Percentiles rank a stretch among this genome's conserved stretches.
Conservation (phyloP, 2,113 vertebrate species). For the Cebidichthys violaceus region DNA sequence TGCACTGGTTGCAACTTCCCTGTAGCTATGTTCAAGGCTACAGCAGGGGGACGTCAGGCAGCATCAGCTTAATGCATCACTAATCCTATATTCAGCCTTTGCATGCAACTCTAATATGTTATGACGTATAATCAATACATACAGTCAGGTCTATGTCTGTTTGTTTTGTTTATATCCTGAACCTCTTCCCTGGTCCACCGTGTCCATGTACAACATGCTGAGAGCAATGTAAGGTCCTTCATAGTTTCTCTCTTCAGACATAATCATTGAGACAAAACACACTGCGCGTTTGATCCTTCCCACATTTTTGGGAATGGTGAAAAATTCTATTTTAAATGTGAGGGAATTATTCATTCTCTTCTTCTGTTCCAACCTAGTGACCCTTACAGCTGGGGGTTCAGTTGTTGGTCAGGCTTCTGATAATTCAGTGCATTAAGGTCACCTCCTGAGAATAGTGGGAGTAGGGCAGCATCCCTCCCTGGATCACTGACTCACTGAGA, state of each 20-base stretch:
- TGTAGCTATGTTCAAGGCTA: neutral
- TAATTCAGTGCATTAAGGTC: neutral
- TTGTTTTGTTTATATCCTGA: neutral
- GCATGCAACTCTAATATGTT: neutral
- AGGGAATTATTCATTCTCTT: too few relatives aligned
- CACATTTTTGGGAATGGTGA: too few relatives aligned
- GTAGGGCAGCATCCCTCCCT: neutral
- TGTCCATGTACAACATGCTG: neutral
- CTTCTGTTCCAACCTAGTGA: too few relatives aligned
- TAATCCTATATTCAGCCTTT: too few relatives aligned
- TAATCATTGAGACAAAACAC: too few relatives aligned
- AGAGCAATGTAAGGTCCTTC: neutral
- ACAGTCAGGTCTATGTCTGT: neutral
- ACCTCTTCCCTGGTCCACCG: neutral
- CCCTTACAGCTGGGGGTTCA: too few relatives aligned
- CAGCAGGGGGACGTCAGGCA: neutral
- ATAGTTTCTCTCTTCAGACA: too few relatives aligned
- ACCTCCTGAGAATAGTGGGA: neutral
- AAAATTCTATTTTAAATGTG: too few relatives aligned
- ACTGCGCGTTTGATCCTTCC: too few relatives aligned
- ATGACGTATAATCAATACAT: neutral
- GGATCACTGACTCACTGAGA: neutral
- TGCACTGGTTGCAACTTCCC: neutral
- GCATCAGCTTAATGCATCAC: neutral
- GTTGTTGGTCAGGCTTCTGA: neutral